Conservation (phyloP, 2,797 vertebrate species). For the Acrossocheilus wenchowensis region DNA sequence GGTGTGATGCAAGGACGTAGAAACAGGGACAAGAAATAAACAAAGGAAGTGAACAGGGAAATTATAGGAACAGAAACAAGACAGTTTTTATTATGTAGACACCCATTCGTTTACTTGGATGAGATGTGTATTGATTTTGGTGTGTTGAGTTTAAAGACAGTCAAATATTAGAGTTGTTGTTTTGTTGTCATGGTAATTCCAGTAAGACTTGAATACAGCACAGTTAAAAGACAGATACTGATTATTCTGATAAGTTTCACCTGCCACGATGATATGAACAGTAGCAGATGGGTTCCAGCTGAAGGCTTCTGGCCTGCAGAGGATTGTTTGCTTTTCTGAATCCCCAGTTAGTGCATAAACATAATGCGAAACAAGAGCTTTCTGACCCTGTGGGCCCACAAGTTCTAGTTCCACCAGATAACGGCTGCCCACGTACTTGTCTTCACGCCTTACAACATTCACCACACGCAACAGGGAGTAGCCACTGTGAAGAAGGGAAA, state of each 20-base stretch:
- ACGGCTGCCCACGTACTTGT: constrained; percentile 75
- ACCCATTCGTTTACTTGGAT: no score
- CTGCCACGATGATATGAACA: constrained; percentile 83
- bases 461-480: constrained; percentile 71
- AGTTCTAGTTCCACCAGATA: constrained; percentile 85
- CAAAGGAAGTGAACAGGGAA: no score
- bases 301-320: constrained; percentile 82
- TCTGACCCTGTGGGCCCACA: constrained; percentile 67
- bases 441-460: constrained; percentile 82
- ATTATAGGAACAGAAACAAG: no score
- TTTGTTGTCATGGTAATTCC: background rate
- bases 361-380: constrained; percentile 77
- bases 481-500: constrained; percentile 19
- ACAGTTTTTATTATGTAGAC: no score
- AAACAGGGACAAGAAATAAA: no score
- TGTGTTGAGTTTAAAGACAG: background rate
- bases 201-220: background rate
- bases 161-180: background rate
- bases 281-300: constrained; percentile 77
- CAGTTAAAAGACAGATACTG: background rate
- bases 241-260: constrained; percentile 42
- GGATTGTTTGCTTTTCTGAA: constrained; percentile 38
- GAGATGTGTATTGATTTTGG: background rate
- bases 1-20: no score
- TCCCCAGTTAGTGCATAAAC: constrained; percentile 64